Conservation (phyloP, 1,140 invertebrate genomes). For the Eueides isabella region DNA sequence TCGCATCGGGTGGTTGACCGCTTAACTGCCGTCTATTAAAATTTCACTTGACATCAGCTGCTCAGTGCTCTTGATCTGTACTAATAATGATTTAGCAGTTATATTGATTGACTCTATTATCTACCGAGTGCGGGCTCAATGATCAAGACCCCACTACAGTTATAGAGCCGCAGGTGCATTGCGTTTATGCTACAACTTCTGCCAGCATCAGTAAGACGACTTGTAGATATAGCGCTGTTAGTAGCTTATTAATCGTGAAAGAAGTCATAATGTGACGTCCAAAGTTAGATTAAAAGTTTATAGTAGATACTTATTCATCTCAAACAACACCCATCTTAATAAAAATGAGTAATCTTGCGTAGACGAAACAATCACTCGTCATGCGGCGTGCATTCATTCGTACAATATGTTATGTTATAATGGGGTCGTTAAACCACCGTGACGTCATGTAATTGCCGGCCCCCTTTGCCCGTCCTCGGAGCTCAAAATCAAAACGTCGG, state of each 20-base stretch:
- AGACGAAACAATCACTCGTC: too few relatives aligned
- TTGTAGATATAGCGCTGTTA: neutral
- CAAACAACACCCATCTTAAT: too few relatives aligned
- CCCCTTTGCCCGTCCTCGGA: constrained; percentile 69
- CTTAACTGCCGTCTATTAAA: constrained; percentile 65
- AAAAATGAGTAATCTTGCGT: constrained; percentile 40
- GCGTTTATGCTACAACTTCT: neutral
- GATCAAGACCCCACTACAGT: neutral
- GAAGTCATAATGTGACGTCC: too few relatives aligned
- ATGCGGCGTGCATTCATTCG: constrained; percentile 74
- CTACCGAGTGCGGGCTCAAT: neutral
- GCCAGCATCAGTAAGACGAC: too few relatives aligned
- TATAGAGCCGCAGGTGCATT: neutral
- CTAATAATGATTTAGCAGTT: constrained; percentile 21
- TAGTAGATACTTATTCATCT: constrained; percentile 33
- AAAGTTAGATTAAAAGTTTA: too few relatives aligned
- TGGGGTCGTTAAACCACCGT: constrained; percentile 79
- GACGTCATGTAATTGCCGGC: constrained; percentile 80
- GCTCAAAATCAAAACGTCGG: constrained; percentile 78
- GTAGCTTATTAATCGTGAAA: too few relatives aligned
- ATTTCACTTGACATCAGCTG: constrained; percentile 60
- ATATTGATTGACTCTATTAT: constrained; percentile 14
- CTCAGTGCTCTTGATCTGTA: constrained; percentile 31
- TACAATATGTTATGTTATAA: constrained; percentile 79
- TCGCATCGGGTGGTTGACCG: constrained; percentile 59